phyloP scores from a whole-genome alignment of 1,140 invertebrate species.

The Druon quercuslanigerum region DNA sequence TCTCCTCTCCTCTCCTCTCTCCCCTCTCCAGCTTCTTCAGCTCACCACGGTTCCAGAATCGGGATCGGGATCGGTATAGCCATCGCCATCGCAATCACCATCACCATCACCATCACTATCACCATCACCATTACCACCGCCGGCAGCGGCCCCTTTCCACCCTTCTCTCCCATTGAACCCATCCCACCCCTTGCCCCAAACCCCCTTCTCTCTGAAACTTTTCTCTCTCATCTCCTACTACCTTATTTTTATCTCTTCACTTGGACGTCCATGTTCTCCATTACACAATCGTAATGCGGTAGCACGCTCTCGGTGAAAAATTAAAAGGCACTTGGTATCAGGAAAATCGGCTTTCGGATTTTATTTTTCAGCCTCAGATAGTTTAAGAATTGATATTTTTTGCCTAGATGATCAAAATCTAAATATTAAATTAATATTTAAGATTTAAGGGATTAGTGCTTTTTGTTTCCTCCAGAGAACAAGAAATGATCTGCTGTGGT shows the following conservation, averaged over 20 bases:
- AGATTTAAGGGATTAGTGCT: too few species aligned
- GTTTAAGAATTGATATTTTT: neutral
- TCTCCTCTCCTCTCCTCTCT: slow-evolving; percentile 51
- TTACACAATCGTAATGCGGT: slow-evolving; percentile 29
- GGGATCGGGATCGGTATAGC: neutral
- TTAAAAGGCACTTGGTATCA: slow-evolving; percentile 27
- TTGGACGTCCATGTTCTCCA: slow-evolving; percentile 24
- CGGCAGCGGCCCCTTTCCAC: slow-evolving; percentile 51
- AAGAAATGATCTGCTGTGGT: too few species aligned
- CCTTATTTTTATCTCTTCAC: slow-evolving; percentile 33
- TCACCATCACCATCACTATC: slow-evolving; percentile 59
- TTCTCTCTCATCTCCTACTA: slow-evolving; percentile 39
- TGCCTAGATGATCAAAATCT: too few species aligned
- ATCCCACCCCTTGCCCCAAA: slow-evolving; percentile 38
- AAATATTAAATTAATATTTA: too few species aligned
- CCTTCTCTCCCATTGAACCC: slow-evolving; percentile 42
- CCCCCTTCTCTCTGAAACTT: slow-evolving; percentile 32
- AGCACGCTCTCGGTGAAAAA: slow-evolving; percentile 21
- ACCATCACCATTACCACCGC: slow-evolving; percentile 72
- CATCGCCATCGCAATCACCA: slow-evolving; percentile 63
- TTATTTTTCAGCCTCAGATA: neutral
- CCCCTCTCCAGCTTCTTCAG: slow-evolving; percentile 31
- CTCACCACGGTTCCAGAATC: neutral
- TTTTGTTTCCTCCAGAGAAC: too few species aligned
- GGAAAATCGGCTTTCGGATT: slow-evolving; percentile 1